Evolutionary conservation across 2,113 vertebrate genomes (phyloP).

Genomic region (Sterrhoptilus dennistouni): DNA sequence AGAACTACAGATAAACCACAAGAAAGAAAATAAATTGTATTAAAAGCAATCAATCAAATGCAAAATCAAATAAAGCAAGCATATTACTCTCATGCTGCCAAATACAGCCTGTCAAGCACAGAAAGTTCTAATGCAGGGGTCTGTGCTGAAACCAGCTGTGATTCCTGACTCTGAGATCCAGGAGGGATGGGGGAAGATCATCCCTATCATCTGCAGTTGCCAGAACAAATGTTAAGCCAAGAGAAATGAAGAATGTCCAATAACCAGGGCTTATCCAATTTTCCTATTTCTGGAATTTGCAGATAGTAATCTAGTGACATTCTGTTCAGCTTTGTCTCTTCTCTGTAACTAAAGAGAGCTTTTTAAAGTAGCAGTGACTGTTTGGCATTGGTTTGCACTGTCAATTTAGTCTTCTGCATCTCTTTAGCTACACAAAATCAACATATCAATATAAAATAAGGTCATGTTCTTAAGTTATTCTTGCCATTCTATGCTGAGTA

Average conservation of each 20-base stretch:
- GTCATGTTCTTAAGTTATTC: background rate
- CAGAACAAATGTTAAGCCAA: background rate
- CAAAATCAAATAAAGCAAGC: conserved; percentile 16
- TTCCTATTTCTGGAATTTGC: background rate
- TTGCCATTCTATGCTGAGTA: background rate
- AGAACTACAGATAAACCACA: background rate
- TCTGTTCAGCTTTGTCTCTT: background rate
- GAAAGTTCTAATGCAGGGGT: background rate
- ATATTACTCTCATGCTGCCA: background rate
- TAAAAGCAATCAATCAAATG: background rate
- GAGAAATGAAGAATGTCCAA: background rate
- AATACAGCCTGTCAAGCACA: background rate
- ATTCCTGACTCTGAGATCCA: background rate
- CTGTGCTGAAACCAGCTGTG: background rate
- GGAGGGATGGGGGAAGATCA: background rate
- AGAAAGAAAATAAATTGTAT: conserved; percentile 32
- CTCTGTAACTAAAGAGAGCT: background rate
- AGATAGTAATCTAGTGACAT: background rate
- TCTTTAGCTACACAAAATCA: background rate
- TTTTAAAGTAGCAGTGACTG: background rate
- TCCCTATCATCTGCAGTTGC: background rate
- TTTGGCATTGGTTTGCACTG: background rate
- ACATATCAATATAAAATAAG: background rate
- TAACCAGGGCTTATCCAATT: background rate
- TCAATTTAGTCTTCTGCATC: background rate